Base-by-base conservation (phyloP, 2,888 invertebrate species). In the Erebia ligea region DNA sequence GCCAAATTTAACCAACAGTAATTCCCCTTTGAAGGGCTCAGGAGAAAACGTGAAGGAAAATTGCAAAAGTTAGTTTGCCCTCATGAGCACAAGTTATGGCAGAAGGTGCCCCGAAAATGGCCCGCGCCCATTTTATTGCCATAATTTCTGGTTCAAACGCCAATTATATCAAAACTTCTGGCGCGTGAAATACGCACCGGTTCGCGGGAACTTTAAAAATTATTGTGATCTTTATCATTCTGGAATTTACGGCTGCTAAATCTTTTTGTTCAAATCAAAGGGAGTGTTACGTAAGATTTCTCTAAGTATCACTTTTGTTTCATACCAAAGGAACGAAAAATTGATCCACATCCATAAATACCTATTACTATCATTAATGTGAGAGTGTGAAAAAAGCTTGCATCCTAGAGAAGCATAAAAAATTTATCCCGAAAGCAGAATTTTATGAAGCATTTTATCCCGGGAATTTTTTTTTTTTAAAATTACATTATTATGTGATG, bases 1-100 rank as follows among this genome's bases (percentile, higher is more conserved):
- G 90, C 89, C 87, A 89, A 91, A 92, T 92, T 92, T 90, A 90
- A 90, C 89, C 90, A 89, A 86, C 87, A 86, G 88, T 91, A 91
- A 92, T 92, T 91, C 89, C 82, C 89, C 90, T 92, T 92, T 91
- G 91, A 91, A 86, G 85, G 88, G 87, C 85, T 83, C 85, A 76
- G 79, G 88, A 82, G 90, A 86, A 85, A 81, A 80, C 80, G 68
- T 57, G 82, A 89, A 87, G 87, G 91, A 89, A 92, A 92, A 92
- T 92, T 91, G 87, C 89, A 82, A 91, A 92, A 92, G 91, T 92
- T 92, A 90, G 86, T 87, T 85, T 82, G 86, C 87, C 88, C 89
- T 89, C 88, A 91, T 88, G 90, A 87, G 85, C 80, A 77, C 79
- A 79, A 86, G 86, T 86, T 89, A 90, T 86, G 81, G 84, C 84